Base-by-base conservation (phyloP, 2,888 invertebrate species). In the Argynnis bischoffii region DNA sequence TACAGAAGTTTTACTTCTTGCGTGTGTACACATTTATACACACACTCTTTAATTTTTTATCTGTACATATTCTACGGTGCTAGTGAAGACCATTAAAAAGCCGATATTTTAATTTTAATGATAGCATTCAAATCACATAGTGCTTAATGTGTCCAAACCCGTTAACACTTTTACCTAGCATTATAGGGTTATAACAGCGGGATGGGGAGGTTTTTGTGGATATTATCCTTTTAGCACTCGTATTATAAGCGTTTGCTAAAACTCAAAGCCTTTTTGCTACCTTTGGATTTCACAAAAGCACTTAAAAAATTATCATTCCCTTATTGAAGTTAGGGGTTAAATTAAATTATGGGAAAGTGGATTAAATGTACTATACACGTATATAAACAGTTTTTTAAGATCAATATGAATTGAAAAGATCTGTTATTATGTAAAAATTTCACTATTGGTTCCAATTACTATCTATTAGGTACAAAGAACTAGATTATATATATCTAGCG, bases 191-290 rank as follows among this genome's bases (percentile, higher is more conserved):
- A 85, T 83, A 84, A 84, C 64, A 66, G 69, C 65, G 65, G 57
- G 80, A 84, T 81, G 50, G 61, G 61, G 50, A 61, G 61, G 61
- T 89, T 90, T 89, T 89, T 89, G 88, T 79, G 81, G 80, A 84
- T 86, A 89, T 88, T 86, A 90, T 89, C 88, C 85, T 88, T 87
- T 88, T 88, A 89, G 82, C 85, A 77, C 80, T 83, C 80, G 84
- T 85, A 87, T 86, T 85, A 88, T 86, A 82, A 85, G 79, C 84
- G 87, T 81, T 84, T 78, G 77, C 81, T 82, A 83, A 87, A 85
- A 70, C 74, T 72, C 72, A 74, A 74, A 72, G 80, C 77, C 82
- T 83, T 83, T 75, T 72, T 70, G 72, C 72, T 67, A 63, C 68
- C 67, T 63, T 70, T 69, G 66, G 68, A 71, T 69, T 68, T 66